Evolutionary conservation across 1,140 invertebrate genomes (phyloP), one percentile per base, ranked within the genome.

Genomic region (Formica selysi): DNA sequence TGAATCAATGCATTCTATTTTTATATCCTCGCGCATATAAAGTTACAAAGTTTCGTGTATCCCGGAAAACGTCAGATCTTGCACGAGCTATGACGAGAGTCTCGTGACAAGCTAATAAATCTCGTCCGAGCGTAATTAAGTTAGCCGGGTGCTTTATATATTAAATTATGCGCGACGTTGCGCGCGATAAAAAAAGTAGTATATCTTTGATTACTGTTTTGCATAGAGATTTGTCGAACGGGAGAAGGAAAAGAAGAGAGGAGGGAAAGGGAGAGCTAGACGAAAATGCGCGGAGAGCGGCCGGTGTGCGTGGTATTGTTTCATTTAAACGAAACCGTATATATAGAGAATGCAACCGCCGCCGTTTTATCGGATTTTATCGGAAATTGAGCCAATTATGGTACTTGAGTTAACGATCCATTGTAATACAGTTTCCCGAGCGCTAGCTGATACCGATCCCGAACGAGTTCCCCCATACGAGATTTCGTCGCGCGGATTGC

Each of bases 381-480:
- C 85, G 88, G 79, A 87, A 87, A 87, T 90, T 76, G 76, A 85
- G 86, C 89, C 89, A 90, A 90, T 90, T 90, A 87, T 65, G 48
- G 68, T 87, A 71, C 68, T 80, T 62, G 87, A 85, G 80, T 87
- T 89, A 89, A 90, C 89, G 89, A 89, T 65, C 80, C 83, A 81
- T 90, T 88, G 88, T 87, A 85, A 90, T 85, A 87, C 57, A 51
- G 26, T 89, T 87, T 87, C 85, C 87, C 78, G 59, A 41, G 73
- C 68, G 29, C 6, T 22, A 44, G 67, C 41, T 11, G 1, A 38
- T 38, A 29, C 32, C 68, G 81, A 76, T 62, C 38, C 54, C 38
- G 54, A 57, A 41, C 44, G 78, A 71, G 38, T 36, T 41, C 4
- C 7, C 7, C 22, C 51, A 36, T 59, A 16, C 78, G 64, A 59